Conservation (phyloP, 2,113 vertebrate species). For the Crocuta crocuta region DNA sequence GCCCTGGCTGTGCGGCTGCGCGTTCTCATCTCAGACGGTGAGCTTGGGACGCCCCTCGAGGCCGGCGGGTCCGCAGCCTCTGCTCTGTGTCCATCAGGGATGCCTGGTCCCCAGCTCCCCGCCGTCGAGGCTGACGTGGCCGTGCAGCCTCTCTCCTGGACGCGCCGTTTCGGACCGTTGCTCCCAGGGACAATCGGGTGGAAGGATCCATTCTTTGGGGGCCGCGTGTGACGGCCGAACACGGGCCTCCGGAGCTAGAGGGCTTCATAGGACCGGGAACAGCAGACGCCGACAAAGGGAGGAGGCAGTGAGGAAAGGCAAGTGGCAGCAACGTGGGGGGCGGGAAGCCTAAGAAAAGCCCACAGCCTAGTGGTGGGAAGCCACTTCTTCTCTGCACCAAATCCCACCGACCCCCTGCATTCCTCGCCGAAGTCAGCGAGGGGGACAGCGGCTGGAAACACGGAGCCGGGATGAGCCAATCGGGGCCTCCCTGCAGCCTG, state of each 20-base stretch:
- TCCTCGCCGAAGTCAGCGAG: not conserved
- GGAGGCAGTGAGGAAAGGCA: not conserved
- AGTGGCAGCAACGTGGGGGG: fast-evolving
- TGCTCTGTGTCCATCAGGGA: fast-evolving
- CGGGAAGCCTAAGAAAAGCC: not conserved
- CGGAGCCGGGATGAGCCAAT: fast-evolving
- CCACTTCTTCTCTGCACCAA: slow-evolving; percentile 55
- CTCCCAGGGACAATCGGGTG: not conserved
- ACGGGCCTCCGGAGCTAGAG: not conserved
- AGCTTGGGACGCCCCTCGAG: fast-evolving
- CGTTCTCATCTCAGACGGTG: fast-evolving
- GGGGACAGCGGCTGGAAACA: fast-evolving
- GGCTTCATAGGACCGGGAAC: no score
- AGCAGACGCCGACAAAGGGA: not conserved
- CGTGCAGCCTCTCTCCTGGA: fast-evolving
- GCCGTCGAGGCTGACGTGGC: not conserved
- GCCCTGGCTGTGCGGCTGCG: not conserved
- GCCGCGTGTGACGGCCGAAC: no score
- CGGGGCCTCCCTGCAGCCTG: not conserved
- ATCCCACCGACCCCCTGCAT: not conserved
- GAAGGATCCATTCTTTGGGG: fast-evolving
- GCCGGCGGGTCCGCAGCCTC: not conserved
- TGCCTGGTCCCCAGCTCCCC: not conserved
- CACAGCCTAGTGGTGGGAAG: not conserved
- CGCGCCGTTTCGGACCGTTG: not conserved